These are phyloP conservation scores for Musca domestica DNA, from an alignment of 1,140 invertebrate species.

Conservation along the genomic window DNA sequence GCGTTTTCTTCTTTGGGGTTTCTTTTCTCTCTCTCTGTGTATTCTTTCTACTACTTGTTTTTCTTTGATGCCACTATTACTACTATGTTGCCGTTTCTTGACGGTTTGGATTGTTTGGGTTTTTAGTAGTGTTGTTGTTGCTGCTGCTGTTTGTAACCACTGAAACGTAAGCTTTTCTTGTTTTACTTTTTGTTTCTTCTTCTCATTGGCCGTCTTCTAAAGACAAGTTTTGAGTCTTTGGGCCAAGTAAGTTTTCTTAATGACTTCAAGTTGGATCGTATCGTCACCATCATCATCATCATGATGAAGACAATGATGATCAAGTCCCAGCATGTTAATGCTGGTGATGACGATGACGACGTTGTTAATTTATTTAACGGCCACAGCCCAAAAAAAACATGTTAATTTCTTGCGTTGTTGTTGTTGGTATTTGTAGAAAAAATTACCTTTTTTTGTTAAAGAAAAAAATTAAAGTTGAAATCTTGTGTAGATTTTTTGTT, in stretches of 20 bases:
- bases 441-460: too few species aligned
- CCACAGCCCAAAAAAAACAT: slow-evolving; percentile 20
- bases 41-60: background rate
- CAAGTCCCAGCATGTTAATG: background rate
- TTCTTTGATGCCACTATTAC: too few species aligned
- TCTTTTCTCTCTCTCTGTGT: background rate
- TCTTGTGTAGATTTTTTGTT: background rate
- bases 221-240: too few species aligned
- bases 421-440: slow-evolving; percentile 4
- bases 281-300: background rate
- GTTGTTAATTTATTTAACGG: slow-evolving; percentile 15
- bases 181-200: too few species aligned
- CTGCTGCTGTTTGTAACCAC: background rate
- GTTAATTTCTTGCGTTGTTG: background rate
- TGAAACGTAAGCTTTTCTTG: too few species aligned
- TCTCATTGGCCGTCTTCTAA: too few species aligned
- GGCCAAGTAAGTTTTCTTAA: too few species aligned
- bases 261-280: background rate
- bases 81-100: background rate
- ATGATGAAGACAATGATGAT: background rate
- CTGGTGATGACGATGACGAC: slow-evolving; percentile 14
- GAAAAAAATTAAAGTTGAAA: background rate
- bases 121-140: background rate
- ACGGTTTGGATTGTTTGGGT: too few species aligned
- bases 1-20: background rate